Percentiles rank a stretch among this genome's conserved stretches.
phyloP scores from a whole-genome alignment of 1,140 invertebrate genomes.

The Chymomyza costata region DNA sequence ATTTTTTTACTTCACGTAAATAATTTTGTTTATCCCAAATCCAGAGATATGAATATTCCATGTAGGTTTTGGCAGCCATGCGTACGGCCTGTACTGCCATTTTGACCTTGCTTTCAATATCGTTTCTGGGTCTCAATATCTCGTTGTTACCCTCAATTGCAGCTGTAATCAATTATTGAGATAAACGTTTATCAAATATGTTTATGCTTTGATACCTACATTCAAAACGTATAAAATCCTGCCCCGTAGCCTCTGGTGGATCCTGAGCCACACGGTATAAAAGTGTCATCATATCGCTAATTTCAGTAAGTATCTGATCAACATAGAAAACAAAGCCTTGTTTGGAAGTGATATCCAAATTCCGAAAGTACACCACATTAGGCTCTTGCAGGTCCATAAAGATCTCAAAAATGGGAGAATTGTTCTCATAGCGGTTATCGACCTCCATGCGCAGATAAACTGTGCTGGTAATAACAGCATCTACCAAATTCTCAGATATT shows the following conservation, averaged over 20 bases:
- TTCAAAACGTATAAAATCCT: conserved; percentile 17
- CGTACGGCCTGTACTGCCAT: conserved; percentile 42
- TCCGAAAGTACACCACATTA: conserved; percentile 80
- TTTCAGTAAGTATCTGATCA: conserved; percentile 79
- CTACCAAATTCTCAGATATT: conserved; percentile 79
- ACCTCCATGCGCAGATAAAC: conserved; percentile 73
- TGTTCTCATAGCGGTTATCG: conserved; percentile 56
- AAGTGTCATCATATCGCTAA: conserved; percentile 78
- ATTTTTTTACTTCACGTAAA: conserved; percentile 81
- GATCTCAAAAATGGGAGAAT: conserved; percentile 79
- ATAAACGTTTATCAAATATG: neutral
- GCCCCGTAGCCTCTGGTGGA: conserved; percentile 27
- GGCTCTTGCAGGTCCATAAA: conserved; percentile 80
- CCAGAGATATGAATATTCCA: conserved; percentile 81
- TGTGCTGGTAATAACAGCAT: conserved; percentile 75
- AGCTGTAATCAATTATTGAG: conserved; percentile 18
- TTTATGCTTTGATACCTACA: conserved; percentile 10
- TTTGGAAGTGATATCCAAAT: conserved; percentile 78
- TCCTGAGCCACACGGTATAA: conserved; percentile 45
- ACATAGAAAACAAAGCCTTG: conserved; percentile 79
- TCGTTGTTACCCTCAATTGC: conserved; percentile 35
- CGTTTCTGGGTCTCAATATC: conserved; percentile 42
- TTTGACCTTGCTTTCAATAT: conserved; percentile 50
- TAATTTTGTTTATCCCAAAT: conserved; percentile 79
- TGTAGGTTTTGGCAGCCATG: conserved; percentile 38